Base-by-base conservation (phyloP, 2,797 vertebrate species). In the Danio aesculapii region DNA sequence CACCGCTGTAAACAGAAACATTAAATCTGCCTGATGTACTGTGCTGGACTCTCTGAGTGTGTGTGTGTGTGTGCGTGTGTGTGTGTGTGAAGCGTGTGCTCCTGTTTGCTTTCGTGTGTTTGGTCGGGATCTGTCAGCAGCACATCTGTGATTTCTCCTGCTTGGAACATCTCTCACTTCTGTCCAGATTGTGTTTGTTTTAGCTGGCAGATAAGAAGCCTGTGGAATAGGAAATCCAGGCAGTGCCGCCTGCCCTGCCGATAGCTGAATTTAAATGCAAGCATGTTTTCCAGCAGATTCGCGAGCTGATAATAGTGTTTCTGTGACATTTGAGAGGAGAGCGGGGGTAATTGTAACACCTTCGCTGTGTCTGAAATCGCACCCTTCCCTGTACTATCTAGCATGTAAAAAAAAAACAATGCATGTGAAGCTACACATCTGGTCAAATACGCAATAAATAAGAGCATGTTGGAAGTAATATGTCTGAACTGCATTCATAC, bases 1-100 rank as follows among this genome's bases (percentile, higher is more conserved):
- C 76, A 30, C 75, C 59, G 77, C 83, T 81, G 85, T 86, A 83
- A 83, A 87, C 81, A 83, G 77, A 84, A 84, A 84, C 85, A 82
- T 86, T 84, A 84, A 84, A 86, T 86, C 83, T 79, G 76, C 63
- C 64, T 78, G 64, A 83, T 81, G 74, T 68, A 70, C 77, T 77
- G 77, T 11, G 30, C 68, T 59, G 46, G 77, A 77, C 58, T 72
- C 82, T 86, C 50, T 19, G 59, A 75, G 79, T 53, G 50, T 50
- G 72, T 7, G 59, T 59, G 59, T 75, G 75, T 44, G 12, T 74
- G 74, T 85, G 86, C 13, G 13, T 75, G 21, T 81, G 8, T 30
- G 3, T 30, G 30, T 30, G 30, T 30, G 30, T 30, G 57, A 39
- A 43, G 62, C 3, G 10, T 61, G 46, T 59, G 17, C 30, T 49